These are phyloP conservation scores for Toxotes chatareus DNA, from an alignment of 2,113 vertebrate genomes.

Conservation along the genomic window DNA sequence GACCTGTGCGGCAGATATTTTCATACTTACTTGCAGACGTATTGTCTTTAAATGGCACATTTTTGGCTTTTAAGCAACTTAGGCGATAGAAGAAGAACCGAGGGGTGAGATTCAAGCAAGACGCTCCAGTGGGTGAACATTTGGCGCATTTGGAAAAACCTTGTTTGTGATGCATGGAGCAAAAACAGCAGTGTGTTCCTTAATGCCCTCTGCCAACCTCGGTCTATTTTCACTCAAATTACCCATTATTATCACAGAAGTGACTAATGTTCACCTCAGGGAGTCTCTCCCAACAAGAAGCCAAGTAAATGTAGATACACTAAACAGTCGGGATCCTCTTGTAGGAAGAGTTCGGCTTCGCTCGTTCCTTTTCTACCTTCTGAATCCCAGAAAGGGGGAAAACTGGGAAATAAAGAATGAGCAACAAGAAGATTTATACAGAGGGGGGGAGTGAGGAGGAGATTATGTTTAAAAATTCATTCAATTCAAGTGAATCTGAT, in stretches of 20 bases:
- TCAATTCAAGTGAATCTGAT: conserved; percentile 74
- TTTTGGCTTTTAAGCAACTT: conserved; percentile 15
- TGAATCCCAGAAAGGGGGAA: conserved; percentile 28
- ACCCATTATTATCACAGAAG: conserved; percentile 67
- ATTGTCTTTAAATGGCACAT: conserved; percentile 39
- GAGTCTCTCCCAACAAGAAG: conserved; percentile 47
- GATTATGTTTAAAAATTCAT: conserved; percentile 75
- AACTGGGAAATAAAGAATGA: conserved; percentile 19
- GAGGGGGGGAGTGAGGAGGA: conserved; percentile 27
- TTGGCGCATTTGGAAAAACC: conserved; percentile 28
- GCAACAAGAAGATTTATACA: conserved; percentile 45
- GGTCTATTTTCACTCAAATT: conserved; percentile 51
- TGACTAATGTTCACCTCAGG: conserved; percentile 71
- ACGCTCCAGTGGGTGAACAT: conserved; percentile 26
- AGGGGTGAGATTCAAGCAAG: conserved; percentile 12
- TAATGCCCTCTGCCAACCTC: conserved; percentile 55
- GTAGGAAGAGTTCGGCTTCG: conserved; percentile 25
- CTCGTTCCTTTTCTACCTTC: conserved; percentile 51
- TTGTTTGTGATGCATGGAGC: conserved; percentile 18
- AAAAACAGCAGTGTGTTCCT: conserved; percentile 49
- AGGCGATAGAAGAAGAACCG: not conserved
- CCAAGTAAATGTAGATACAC: conserved; percentile 46
- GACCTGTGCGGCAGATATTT: conserved; percentile 6
- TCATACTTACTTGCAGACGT: conserved; percentile 4
- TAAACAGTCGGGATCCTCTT: conserved; percentile 25